These are phyloP conservation scores for Enteromius trimaculatus DNA, from an alignment of 2,797 vertebrate genomes.

Conservation along the genomic window DNA sequence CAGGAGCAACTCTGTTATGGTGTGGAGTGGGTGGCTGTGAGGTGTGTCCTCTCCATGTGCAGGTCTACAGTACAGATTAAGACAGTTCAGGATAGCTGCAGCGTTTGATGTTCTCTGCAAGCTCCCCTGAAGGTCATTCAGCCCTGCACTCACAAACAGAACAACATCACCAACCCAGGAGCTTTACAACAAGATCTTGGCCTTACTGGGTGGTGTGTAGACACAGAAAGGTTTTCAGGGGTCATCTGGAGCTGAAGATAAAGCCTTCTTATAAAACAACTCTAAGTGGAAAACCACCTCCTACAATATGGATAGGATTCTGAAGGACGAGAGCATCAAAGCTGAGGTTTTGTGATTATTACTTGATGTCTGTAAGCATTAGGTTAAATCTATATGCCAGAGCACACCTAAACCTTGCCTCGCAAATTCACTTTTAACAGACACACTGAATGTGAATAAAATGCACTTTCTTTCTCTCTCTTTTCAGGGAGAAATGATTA, in stretches of 20 bases:
- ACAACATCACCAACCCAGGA: constrained; percentile 36
- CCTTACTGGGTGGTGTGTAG: constrained; percentile 3
- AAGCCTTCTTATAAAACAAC: neutral
- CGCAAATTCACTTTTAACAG: neutral
- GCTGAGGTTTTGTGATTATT: neutral
- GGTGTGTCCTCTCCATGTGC: constrained; percentile 50
- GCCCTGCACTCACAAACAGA: constrained; percentile 24
- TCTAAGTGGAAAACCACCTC: neutral
- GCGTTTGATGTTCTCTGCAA: constrained; percentile 60
- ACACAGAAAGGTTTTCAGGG: constrained; percentile 3
- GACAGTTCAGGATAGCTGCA: constrained; percentile 44
- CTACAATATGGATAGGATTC: constrained; percentile 12
- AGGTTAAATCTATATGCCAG: neutral
- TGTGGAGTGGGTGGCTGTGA: constrained; percentile 50
- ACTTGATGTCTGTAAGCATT: neutral
- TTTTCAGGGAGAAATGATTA: neutral
- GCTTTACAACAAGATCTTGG: constrained; percentile 34
- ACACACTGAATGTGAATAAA: neutral
- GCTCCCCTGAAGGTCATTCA: constrained; percentile 60
- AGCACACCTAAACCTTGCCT: neutral
- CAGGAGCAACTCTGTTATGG: constrained; percentile 39
- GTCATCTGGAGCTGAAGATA: constrained; percentile 31
- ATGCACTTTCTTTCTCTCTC: neutral
- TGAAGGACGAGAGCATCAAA: neutral
- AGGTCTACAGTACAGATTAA: constrained; percentile 57